phyloP scores from a whole-genome alignment of 37 sponge, comb jelly and placozoan species.

The Mnemiopsis leidyi region DNA sequence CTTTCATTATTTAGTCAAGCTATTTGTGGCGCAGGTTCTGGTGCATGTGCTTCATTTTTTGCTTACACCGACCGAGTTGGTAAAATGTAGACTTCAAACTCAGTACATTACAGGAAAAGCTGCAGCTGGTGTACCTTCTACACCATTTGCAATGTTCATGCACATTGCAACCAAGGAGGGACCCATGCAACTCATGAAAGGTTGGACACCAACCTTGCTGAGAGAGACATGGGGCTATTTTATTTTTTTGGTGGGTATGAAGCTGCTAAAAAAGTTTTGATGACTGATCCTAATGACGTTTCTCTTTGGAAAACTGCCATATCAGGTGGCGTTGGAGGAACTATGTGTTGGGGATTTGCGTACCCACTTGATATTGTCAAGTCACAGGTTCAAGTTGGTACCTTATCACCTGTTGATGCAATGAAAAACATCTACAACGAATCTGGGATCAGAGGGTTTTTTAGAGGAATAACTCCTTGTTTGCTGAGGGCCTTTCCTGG shows the following conservation, averaged over 20 bases:
- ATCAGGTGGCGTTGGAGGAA: constrained; percentile 21
- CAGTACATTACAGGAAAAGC: constrained; percentile 1
- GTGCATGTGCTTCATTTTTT: constrained; percentile 57
- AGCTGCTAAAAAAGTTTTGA: constrained; percentile 2
- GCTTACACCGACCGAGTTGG: constrained; percentile 65
- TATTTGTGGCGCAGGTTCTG: constrained; percentile 63
- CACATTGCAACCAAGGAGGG: constrained; percentile 26
- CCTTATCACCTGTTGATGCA: neutral
- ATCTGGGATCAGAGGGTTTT: neutral
- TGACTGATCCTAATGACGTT: neutral
- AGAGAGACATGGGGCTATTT: constrained; percentile 41
- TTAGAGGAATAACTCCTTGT: constrained; percentile 45
- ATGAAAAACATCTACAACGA: neutral
- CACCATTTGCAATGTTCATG: constrained; percentile 13
- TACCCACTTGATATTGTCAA: constrained; percentile 49
- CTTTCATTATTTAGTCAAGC: constrained; percentile 56
- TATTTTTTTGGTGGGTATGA: constrained; percentile 52
- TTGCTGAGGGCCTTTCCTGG: constrained; percentile 10
- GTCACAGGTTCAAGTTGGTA: neutral
- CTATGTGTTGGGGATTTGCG: constrained; percentile 47
- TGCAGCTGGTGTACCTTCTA: neutral
- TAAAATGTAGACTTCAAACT: constrained; percentile 69
- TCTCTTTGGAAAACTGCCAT: constrained; percentile 36
- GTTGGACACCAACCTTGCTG: constrained; percentile 39
- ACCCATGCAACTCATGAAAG: neutral